A percentile compares a stretch with the other conserved stretches of the same genome.
Evolutionary conservation across 2,888 invertebrate genomes (phyloP).

Genomic region (Drosophila prolongata): DNA sequence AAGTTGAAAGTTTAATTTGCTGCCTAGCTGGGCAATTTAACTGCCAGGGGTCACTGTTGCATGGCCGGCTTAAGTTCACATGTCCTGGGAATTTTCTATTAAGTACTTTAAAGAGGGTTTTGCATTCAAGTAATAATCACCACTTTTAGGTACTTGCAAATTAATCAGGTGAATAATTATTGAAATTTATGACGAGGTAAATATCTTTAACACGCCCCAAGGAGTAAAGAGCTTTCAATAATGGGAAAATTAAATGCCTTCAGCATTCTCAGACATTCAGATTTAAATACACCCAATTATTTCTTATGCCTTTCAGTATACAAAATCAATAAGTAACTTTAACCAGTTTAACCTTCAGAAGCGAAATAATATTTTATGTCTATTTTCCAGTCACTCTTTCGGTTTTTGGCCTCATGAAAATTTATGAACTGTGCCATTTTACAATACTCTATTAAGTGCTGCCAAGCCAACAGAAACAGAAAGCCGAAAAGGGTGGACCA

Average conservation of each 20-base stretch:
- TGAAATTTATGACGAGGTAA: not conserved
- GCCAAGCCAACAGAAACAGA: slow-evolving; percentile 8
- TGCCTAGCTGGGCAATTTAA: slow-evolving; percentile 33
- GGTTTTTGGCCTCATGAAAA: slow-evolving; percentile 28
- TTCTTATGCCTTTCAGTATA: not conserved
- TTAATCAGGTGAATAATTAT: slow-evolving; percentile 4
- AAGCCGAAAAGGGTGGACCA: slow-evolving; percentile 10
- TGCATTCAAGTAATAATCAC: not conserved
- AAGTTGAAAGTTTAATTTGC: slow-evolving; percentile 38
- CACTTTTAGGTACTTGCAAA: not conserved
- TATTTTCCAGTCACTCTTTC: not conserved
- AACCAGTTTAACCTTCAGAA: slow-evolving; percentile 2
- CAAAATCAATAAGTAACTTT: not conserved
- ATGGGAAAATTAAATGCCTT: no score
- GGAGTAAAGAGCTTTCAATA: not conserved
- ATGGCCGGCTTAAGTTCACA: not conserved
- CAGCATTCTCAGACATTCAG: no score
- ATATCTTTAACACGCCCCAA: not conserved
- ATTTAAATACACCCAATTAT: not conserved
- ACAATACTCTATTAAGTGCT: slow-evolving; percentile 42
- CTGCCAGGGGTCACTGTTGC: slow-evolving; percentile 16
- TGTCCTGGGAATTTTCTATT: slow-evolving; percentile 1
- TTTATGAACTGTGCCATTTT: slow-evolving; percentile 43
- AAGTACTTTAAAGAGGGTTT: not conserved
- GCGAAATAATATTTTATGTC: not conserved